These are phyloP conservation scores for Drosophila obscura DNA, from an alignment of 1,140 invertebrate species.

Conservation along the genomic window DNA sequence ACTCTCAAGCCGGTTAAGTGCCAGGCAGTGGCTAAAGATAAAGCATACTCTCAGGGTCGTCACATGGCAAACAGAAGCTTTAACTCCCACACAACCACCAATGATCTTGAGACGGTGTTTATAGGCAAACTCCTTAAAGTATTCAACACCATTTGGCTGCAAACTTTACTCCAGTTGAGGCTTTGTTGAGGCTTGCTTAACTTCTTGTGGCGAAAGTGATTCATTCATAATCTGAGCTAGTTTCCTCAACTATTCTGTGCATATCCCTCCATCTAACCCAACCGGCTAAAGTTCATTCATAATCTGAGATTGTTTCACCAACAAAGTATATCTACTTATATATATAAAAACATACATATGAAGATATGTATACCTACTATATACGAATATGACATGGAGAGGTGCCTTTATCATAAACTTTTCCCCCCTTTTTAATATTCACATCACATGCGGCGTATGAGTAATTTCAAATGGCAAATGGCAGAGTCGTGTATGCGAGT, in stretches of 20 bases:
- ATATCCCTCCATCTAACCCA: conserved; percentile 18
- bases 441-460: conserved; percentile 60
- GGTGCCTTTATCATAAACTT: conserved; percentile 49
- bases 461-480: conserved; percentile 57
- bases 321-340: conserved; percentile 27
- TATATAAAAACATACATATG: background rate
- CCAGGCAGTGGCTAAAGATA: no score
- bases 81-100: background rate
- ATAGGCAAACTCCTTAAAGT: conserved; percentile 8
- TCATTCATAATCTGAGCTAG: conserved; percentile 40
- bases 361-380: conserved; percentile 4
- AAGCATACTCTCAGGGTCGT: no score
- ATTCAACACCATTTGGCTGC: background rate
- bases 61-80: background rate
- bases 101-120: background rate
- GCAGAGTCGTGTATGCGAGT: conserved; percentile 35
- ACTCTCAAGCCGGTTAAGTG: no score
- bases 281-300: conserved; percentile 50
- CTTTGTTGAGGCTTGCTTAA: conserved; percentile 27
- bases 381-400: background rate
- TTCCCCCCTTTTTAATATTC: conserved; percentile 48
- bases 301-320: conserved; percentile 51
- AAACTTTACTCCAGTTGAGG: conserved; percentile 12
- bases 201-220: conserved; percentile 37
- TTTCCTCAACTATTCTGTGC: conserved; percentile 20